Base-by-base conservation (phyloP, 1,140 invertebrate species). In the Temnothorax nylanderi region DNA sequence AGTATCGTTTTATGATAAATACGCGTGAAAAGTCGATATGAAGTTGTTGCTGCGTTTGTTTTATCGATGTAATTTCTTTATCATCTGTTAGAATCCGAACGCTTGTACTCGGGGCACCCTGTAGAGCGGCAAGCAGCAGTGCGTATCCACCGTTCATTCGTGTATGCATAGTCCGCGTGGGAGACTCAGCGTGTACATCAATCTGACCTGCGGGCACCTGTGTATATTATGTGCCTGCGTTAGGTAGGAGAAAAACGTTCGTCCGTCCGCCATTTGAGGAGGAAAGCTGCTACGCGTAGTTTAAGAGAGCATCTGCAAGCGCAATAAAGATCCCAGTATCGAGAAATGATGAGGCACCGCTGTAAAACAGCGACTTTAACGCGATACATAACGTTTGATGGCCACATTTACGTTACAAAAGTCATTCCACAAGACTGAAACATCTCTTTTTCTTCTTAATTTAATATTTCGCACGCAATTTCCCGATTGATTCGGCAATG, bases 101-200 rank as follows among this genome's bases (percentile, higher is more conserved):
- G 26, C 26, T 49, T 41, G 56, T n/a, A 7, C 21, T 69, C 65
- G 74, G 64, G 26, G 72, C 58, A 85, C 84, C 80, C 76, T 87
- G 47, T 84, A 88, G 77, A 86, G 64, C 67, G 18, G 86, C 74
- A 81, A 81, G 89, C 89, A 91, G 69, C 88, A 62, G 84, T 80
- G 88, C 91, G 91, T 91, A 92, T 92, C 89, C 88, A 90, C 86
- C 86, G 88, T 89, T 92, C 88, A 84, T 58, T 80, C 85, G 71
- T 91, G 72, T 78, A 81, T 87, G 65, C 85, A 69, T 85, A 78
- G 78, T 69, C 77, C 75, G 89, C 88, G 89, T 90, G 88, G 80
- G 88, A 90, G 89, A 78, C 72, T 90, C 86, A 49, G 41, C 41
- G 71, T 89, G 86, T 78, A 87, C 72, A 87, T 89, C 89, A 89